Percentiles rank a stretch among this genome's conserved stretches.
These are phyloP conservation scores for Drosophila obscura DNA, from an alignment of 1,140 invertebrate genomes.

Conservation along the genomic window DNA sequence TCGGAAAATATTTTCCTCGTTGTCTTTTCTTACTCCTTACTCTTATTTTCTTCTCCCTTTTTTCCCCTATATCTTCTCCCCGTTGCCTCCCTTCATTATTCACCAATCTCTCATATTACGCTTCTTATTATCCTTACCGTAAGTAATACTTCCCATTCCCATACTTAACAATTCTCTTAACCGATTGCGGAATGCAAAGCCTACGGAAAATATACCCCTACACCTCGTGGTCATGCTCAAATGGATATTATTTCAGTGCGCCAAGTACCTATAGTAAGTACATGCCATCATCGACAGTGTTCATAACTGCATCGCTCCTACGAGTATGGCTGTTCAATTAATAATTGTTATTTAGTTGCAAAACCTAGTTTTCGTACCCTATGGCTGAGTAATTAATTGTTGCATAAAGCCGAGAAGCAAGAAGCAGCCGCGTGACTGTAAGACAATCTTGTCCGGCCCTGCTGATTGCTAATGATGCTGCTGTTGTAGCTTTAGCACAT, in stretches of 20 bases:
- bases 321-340: slow-evolving; percentile 52
- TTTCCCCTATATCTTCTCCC: no score
- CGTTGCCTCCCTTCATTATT: no score
- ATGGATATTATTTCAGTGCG: slow-evolving; percentile 54
- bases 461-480: slow-evolving; percentile 30
- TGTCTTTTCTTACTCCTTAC: no score
- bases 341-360: slow-evolving; percentile 70
- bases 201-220: slow-evolving; percentile 13
- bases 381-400: slow-evolving; percentile 72
- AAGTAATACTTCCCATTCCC: slow-evolving; percentile 1
- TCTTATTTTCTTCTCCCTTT: no score
- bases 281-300: slow-evolving; percentile 12
- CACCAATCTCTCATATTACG: no score
- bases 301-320: slow-evolving; percentile 43
- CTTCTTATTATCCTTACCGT: neutral
- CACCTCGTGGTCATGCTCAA: slow-evolving; percentile 59
- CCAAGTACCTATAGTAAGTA: slow-evolving; percentile 15
- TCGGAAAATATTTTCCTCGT: no score
- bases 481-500: slow-evolving; percentile 60
- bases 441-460: slow-evolving; percentile 47
- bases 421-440: slow-evolving; percentile 57
- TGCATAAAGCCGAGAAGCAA: slow-evolving; percentile 77
- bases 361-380: slow-evolving; percentile 75
- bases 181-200: slow-evolving; percentile 30
- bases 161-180: neutral